Conservation (phyloP, 2,113 vertebrate species). For the Dendrocopos noguchii region DNA sequence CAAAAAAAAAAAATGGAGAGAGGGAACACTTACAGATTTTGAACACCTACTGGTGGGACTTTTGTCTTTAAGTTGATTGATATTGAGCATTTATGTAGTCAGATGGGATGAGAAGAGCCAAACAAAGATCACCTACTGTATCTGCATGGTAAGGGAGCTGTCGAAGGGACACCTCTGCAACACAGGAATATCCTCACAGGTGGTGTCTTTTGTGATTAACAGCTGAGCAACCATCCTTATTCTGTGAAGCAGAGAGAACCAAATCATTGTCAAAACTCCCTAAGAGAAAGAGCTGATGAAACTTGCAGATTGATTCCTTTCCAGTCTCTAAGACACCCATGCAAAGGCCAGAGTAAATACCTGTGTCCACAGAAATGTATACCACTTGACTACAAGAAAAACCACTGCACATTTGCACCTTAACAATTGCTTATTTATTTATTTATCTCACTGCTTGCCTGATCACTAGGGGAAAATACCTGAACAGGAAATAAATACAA, state of each 20-base stretch:
- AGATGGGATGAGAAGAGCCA: background rate
- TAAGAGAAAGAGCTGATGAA: background rate
- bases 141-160: background rate
- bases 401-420: background rate
- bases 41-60: background rate
- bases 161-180: background rate
- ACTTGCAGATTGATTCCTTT: background rate
- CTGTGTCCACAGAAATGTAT: background rate
- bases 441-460: background rate
- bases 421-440: background rate
- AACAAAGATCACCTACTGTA: slow-evolving; percentile 1
- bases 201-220: background rate
- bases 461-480: background rate
- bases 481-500: background rate
- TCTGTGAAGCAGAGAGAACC: slow-evolving; percentile 7
- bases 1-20: background rate
- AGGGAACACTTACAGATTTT: background rate
- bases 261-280: background rate
- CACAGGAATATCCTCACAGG: background rate
- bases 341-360: background rate
- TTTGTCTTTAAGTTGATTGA: background rate
- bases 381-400: background rate
- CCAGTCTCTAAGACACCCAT: background rate
- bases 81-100: background rate
- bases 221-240: slow-evolving; percentile 14